These are phyloP conservation scores for Perodicticus potto DNA, from an alignment of 2,797 vertebrate species.

Conservation along the genomic window DNA sequence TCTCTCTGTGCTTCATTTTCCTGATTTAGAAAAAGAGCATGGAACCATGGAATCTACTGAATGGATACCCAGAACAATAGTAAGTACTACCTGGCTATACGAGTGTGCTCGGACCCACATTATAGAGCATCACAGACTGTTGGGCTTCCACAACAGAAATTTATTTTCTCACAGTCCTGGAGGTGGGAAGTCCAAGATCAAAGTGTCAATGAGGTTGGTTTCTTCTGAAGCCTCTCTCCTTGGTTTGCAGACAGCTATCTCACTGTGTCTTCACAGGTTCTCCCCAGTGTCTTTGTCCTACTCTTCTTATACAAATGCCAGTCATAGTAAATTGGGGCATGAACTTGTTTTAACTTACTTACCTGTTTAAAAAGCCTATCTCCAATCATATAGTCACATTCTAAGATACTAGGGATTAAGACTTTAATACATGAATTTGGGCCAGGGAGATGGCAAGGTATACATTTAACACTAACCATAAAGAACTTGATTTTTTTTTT, in stretches of 20 bases:
- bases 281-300: neutral
- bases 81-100: neutral
- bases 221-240: neutral
- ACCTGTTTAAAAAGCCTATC: neutral
- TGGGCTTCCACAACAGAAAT: neutral
- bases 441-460: too few relatives aligned
- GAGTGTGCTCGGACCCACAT: neutral
- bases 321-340: neutral
- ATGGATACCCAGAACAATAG: neutral
- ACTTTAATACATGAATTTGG: neutral
- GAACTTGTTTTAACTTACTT: constrained; percentile 40
- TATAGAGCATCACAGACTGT: neutral
- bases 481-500: neutral
- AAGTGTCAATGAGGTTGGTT: neutral
- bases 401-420: neutral
- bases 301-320: neutral
- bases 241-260: neutral
- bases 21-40: constrained; percentile 33
- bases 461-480: neutral
- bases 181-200: neutral
- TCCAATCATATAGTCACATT: neutral
- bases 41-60: neutral
- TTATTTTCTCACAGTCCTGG: neutral
- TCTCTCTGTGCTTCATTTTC: constrained; percentile 27
- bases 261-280: neutral